Evolutionary conservation across 2,888 invertebrate genomes (phyloP).

Genomic region (Archips xylosteana): DNA sequence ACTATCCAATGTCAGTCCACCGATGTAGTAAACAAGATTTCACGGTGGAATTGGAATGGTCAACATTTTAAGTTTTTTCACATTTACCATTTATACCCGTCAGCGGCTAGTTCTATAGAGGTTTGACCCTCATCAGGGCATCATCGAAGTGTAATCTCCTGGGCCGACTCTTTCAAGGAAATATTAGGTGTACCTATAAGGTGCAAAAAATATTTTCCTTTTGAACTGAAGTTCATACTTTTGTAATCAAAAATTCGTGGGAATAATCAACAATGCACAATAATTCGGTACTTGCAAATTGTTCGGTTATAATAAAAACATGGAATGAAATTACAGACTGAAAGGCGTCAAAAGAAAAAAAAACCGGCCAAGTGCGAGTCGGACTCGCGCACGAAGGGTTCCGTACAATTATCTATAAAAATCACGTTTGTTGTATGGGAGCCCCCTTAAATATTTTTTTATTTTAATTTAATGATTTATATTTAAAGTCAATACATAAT

Average conservation of each 20-base stretch:
- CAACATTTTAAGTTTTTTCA: conserved; percentile 4
- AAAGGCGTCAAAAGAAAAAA: too few relatives aligned
- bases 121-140: conserved; percentile 24
- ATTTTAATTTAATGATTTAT: too few relatives aligned
- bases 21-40: background rate
- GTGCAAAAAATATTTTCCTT: background rate
- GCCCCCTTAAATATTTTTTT: too few relatives aligned
- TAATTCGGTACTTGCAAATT: too few relatives aligned
- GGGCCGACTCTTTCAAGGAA: conserved; percentile 9
- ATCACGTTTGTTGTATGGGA: too few relatives aligned
- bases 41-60: background rate
- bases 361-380: too few relatives aligned
- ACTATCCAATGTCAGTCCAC: background rate
- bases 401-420: too few relatives aligned
- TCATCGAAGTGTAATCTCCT: conserved; percentile 12
- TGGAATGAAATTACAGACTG: too few relatives aligned
- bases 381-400: too few relatives aligned
- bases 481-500: too few relatives aligned
- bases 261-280: background rate
- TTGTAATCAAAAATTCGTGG: background rate
- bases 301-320: too few relatives aligned
- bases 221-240: background rate
- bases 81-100: conserved; percentile 16
- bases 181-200: background rate
- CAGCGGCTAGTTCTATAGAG: conserved; percentile 5